Evolutionary conservation across 2,888 invertebrate species (phyloP), one percentile per base, ranked within the genome.

Genomic region (Acrobasis consociella): DNA sequence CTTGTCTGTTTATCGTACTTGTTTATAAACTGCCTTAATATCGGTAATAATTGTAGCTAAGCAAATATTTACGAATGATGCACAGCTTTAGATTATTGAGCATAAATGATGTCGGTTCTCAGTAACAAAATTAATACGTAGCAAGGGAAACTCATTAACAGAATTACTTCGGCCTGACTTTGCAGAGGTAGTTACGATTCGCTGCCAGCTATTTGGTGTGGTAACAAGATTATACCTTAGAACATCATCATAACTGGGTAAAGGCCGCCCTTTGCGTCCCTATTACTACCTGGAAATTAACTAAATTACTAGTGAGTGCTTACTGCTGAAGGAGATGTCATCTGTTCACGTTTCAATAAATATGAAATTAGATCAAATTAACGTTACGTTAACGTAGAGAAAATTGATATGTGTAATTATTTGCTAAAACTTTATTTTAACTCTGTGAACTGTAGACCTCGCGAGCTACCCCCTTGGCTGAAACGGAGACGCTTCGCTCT

Each of bases 41-140:
- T 31, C 5, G 8, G 49, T 49, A n/a, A 7, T 50, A 50, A 10
- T 50, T 16, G 10, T 17, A 1, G 5, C 50, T 16, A 17, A 16
- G 16, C 50, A 16, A 16, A 16, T 16, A 51, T 13, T 51, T 51
- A 51, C 22, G 10, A 10, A 13, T 31, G 31, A 51, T 13, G 42
- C 17, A 50, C 17, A 10, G 50, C n/a, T 8, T 53, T 53, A 31
- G 37, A 53, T 37, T 37, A 53, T 37, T 53, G 31, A 53, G 22
- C 53, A 37, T 53, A 37, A 42, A 51, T 31, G 13, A 37, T 53
- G 11, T 53, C 1, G 53, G n/a, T 38, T 38, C 65, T 69, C n/a
- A 69, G 15, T 53, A 53, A 38, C 53, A 53, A 53, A 38, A 52
- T 38, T 38, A 53, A 15, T 38, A 38, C 16, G 53, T 7, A 53